These are phyloP conservation scores for Psix sp. DNA, from an alignment of 1,140 invertebrate genomes.

Conservation along the genomic window DNA sequence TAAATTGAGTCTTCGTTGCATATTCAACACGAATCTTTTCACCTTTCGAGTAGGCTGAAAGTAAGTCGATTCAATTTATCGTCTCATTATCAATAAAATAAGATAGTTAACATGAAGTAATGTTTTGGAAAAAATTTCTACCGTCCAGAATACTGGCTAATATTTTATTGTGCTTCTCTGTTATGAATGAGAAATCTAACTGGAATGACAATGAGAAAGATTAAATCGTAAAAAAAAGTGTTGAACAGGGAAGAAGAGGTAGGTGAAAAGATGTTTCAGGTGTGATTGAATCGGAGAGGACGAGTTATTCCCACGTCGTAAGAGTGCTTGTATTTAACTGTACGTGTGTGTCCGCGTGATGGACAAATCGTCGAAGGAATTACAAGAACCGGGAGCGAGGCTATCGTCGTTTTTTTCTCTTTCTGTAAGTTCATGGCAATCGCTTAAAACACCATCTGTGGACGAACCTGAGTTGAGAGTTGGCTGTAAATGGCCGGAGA, in stretches of 20 bases:
- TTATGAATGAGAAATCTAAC: too few relatives aligned
- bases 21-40: conserved; percentile 4
- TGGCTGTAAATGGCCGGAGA: conserved; percentile 35
- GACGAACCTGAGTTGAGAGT: conserved; percentile 40
- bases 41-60: too few relatives aligned
- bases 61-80: too few relatives aligned
- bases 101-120: too few relatives aligned
- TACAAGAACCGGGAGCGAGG: conserved; percentile 51
- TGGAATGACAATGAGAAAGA: background rate
- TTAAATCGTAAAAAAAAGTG: conserved; percentile 9
- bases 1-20: conserved; percentile 7
- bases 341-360: conserved; percentile 43
- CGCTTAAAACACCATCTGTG: conserved; percentile 65
- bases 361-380: conserved; percentile 60
- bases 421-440: conserved; percentile 59
- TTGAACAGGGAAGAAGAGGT: conserved; percentile 25
- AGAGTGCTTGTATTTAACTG: conserved; percentile 24
- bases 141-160: too few relatives aligned
- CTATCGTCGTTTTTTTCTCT: conserved; percentile 50
- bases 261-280: conserved; percentile 52
- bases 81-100: too few relatives aligned
- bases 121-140: too few relatives aligned
- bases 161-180: too few relatives aligned
- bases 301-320: conserved; percentile 54
- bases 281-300: conserved; percentile 52